Conservation (phyloP, 2,797 vertebrate species). For the Euthynnus affinis region DNA sequence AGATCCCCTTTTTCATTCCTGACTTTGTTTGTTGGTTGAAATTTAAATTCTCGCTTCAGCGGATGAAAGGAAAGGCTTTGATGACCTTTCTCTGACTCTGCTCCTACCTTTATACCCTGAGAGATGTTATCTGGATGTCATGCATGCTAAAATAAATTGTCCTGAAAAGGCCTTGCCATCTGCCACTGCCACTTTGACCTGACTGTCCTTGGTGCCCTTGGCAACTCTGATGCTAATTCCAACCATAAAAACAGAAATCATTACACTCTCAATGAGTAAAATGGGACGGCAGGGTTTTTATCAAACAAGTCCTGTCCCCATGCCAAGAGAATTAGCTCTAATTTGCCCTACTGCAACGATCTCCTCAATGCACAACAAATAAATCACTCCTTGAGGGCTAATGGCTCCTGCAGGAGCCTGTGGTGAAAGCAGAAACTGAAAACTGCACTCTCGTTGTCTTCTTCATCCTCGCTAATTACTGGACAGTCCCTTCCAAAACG, state of each 20-base stretch:
- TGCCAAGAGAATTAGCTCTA: conserved; percentile 69
- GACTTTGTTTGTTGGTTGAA: conserved; percentile 11
- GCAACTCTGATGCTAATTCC: conserved; percentile 38
- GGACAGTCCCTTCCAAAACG: conserved; percentile 34
- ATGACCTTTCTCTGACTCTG: conserved; percentile 30
- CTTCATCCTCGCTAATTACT: conserved; percentile 52
- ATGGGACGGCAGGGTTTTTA: conserved; percentile 22
- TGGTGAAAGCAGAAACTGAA: conserved; percentile 47
- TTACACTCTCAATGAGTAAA: conserved; percentile 24
- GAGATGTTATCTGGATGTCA: conserved; percentile 38
- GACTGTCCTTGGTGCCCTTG: conserved; percentile 49
- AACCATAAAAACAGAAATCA: conserved; percentile 39
- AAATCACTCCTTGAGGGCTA: conserved; percentile 68
- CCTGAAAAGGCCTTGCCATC: conserved; percentile 66
- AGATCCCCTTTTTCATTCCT: background rate
- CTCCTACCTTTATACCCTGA: conserved; percentile 21
- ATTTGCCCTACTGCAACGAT: conserved; percentile 65
- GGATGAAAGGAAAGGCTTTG: conserved; percentile 8
- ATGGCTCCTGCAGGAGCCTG: conserved; percentile 64
- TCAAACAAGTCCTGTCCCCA: conserved; percentile 45
- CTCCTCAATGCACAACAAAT: conserved; percentile 62
- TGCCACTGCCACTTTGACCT: conserved; percentile 61
- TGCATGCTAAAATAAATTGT: conserved; percentile 40
- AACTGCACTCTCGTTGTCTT: conserved; percentile 51
- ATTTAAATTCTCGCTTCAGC: conserved; percentile 14